Percentiles rank a stretch among this genome's conserved stretches.
Evolutionary conservation across 2,888 invertebrate species (phyloP).

Genomic region (Microdon myrmicae): DNA sequence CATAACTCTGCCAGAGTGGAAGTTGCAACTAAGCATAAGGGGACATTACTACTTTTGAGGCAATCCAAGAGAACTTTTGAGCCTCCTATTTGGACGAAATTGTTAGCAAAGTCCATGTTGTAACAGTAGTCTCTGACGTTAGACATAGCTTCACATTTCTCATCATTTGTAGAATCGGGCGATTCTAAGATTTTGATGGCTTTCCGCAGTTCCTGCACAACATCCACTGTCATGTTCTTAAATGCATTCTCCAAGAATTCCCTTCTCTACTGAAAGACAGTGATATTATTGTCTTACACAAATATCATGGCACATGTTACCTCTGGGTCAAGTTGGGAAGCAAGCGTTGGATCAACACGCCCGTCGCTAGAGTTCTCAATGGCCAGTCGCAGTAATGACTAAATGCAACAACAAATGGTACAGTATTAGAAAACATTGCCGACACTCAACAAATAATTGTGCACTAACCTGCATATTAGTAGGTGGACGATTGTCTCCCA

Average conservation of each 20-base stretch:
- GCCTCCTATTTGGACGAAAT: conserved; percentile 87
- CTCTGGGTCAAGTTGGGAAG: no score
- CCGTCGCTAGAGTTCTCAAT: no score
- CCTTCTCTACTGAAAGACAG: conserved; percentile 44
- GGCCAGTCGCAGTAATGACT: no score
- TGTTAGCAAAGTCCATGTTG: conserved; percentile 83
- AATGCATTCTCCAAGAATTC: conserved; percentile 79
- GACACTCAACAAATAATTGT: no score
- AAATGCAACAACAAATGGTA: no score
- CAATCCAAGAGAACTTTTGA: conserved; percentile 78
- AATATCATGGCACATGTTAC: no score
- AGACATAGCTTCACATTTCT: conserved; percentile 75
- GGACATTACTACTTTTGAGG: conserved; percentile 72
- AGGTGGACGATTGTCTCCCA: no score
- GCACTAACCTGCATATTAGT: no score
- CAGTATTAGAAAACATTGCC: no score
- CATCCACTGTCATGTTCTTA: conserved; percentile 75
- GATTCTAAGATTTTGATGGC: conserved; percentile 72
- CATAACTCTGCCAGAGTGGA: conserved; percentile 80
- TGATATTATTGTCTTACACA: no score
- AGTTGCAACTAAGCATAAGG: conserved; percentile 74
- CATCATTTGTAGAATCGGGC: conserved; percentile 68
- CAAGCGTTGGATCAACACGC: no score
- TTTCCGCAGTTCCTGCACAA: conserved; percentile 74
- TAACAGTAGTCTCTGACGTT: conserved; percentile 76